phyloP scores from a whole-genome alignment of 1,140 invertebrate genomes.

The Dinoponera quadriceps region DNA sequence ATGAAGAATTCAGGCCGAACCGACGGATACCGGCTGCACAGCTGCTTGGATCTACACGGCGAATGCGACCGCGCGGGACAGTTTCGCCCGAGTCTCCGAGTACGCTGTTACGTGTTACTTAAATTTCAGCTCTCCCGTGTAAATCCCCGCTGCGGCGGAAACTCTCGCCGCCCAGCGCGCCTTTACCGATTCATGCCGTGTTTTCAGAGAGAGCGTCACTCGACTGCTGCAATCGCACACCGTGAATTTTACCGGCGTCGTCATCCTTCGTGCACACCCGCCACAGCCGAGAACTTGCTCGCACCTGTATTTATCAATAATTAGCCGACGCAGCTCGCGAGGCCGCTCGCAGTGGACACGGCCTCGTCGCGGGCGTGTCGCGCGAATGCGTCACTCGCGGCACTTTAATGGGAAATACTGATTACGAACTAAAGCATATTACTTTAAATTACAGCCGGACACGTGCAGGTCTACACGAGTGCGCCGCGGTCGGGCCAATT shows the following conservation, averaged over 20 bases:
- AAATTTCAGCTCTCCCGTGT: conserved; percentile 63
- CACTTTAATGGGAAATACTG: conserved; percentile 64
- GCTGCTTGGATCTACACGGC: conserved; percentile 41
- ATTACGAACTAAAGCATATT: conserved; percentile 67
- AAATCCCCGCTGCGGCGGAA: not conserved
- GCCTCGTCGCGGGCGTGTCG: not conserved
- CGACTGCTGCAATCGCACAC: not conserved
- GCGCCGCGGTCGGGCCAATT: conserved; percentile 66
- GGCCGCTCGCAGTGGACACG: not conserved
- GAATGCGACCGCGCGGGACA: conserved; percentile 2
- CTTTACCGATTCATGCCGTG: conserved; percentile 14
- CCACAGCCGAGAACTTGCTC: too few relatives aligned
- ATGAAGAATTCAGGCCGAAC: conserved; percentile 54
- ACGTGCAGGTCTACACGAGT: conserved; percentile 49
- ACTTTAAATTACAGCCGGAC: conserved; percentile 66
- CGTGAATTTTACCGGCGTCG: not conserved
- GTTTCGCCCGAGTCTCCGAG: conserved; percentile 29
- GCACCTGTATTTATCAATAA: conserved; percentile 24
- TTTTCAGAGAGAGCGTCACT: not conserved
- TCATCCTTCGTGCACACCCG: not conserved
- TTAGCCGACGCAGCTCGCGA: conserved; percentile 31
- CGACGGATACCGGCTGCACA: conserved; percentile 1
- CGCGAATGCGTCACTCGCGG: conserved; percentile 16
- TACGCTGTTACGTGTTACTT: conserved; percentile 58
- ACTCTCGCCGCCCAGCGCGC: not conserved